phyloP scores from a whole-genome alignment of 2,113 vertebrate genomes.

The Esox niger region DNA sequence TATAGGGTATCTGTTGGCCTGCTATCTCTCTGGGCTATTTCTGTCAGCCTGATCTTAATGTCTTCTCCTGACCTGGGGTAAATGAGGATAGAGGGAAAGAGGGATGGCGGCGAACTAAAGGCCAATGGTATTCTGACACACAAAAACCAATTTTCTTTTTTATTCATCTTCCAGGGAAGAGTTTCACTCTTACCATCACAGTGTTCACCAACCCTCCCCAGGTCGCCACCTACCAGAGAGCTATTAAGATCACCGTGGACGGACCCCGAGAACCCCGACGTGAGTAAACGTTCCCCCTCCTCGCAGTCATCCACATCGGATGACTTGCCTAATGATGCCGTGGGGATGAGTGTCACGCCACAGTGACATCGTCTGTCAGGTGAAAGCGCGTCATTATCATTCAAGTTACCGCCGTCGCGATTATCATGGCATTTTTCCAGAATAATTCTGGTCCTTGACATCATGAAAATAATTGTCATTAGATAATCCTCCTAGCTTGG shows the following conservation, averaged over 20 bases:
- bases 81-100: neutral
- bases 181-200: conserved; percentile 96
- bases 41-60: conserved; percentile 21
- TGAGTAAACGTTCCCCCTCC: conserved; percentile 70
- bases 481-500: neutral
- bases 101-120: neutral
- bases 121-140: neutral
- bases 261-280: conserved; percentile 92
- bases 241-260: conserved; percentile 96
- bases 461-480: conserved; percentile 5
- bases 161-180: conserved; percentile 80
- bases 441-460: no score
- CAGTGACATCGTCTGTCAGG: no score
- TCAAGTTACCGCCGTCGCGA: neutral
- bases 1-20: neutral
- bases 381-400: neutral
- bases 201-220: conserved; percentile 97
- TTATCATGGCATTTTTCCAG: neutral
- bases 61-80: conserved; percentile 19
- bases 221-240: conserved; percentile 95
- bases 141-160: neutral
- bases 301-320: neutral
- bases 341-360: neutral
- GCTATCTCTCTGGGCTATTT: conserved; percentile 14
- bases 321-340: neutral